Evolutionary conservation across 37 sponge, comb jelly and placozoan species (phyloP), one percentile per base, ranked within the genome.

Genomic region (Tethya wilhelma): DNA sequence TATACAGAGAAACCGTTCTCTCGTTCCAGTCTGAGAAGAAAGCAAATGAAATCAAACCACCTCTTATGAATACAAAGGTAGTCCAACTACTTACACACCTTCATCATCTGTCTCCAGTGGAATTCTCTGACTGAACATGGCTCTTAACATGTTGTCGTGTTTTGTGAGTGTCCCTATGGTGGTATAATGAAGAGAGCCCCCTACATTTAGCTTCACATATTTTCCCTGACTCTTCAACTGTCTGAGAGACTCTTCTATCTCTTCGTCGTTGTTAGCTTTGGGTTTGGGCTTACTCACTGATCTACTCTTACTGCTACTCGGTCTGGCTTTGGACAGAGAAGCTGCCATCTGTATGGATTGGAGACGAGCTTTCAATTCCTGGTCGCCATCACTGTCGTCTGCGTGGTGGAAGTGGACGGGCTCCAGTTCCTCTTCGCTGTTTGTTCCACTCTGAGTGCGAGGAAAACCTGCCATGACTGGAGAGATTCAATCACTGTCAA

Each of bases 91-190:
- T 30, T 11, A 65, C 69, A 5, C 41, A 94, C 99, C 99, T 83
- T 94, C 99, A 29, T 84, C 89, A 59, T 99, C 99, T 29, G 79
- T 90, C 59, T 91, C 89, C 38, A 96, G 79, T 20, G 94, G 95
- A 84, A 99, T 90, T 63, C 95, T 78, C 34, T 93, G 95, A 78
- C 95, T 96, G 56, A 99, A 99, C 99, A 99, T 99, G 9, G 97
- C 97, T 43, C 94, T 66, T 11, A 99, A 89, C 99, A 99, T 99
- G 44, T 90, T 95, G 40, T 96, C 99, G 38, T 94, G 89, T 41
- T 94, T 91, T 43, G 90, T 84, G 42, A 99, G 79, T 1, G 99
- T 99, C 2, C 84, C 97, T 6, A 94, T 31, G 32, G 99, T 99
- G 23, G 97, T 96, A 32, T 89, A 84, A 70, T 87, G 93, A 23